Conservation (phyloP, 2,113 vertebrate genomes). For the Hemichromis elongatus region DNA sequence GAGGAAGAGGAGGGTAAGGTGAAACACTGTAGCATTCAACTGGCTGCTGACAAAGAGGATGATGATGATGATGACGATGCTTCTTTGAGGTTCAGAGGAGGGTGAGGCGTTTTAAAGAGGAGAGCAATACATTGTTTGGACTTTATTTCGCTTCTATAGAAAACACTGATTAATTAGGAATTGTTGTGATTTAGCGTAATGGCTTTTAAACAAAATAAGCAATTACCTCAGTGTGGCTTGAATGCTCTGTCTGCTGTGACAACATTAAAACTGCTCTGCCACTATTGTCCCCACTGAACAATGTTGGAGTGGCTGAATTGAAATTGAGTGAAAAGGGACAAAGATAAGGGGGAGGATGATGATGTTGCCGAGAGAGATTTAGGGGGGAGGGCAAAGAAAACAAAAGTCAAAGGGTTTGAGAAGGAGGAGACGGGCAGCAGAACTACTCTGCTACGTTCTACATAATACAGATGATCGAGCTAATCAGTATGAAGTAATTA, state of each 20-base stretch:
- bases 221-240: neutral
- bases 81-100: neutral
- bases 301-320: conserved; percentile 16
- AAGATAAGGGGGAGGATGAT: neutral
- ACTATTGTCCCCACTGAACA: neutral
- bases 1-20: neutral
- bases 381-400: conserved; percentile 35
- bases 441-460: neutral
- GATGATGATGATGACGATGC: neutral
- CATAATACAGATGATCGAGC: too few relatives aligned
- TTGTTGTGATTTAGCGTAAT: neutral
- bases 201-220: neutral
- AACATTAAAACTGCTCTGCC: neutral
- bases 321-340: neutral
- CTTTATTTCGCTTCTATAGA: neutral
- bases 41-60: neutral
- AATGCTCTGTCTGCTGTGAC: neutral
- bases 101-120: neutral
- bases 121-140: neutral
- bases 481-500: neutral
- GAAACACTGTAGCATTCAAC: neutral
- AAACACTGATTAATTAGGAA: neutral
- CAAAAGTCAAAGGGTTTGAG: conserved; percentile 18
- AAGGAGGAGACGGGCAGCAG: neutral
- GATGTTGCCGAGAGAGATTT: neutral